Conservation (phyloP, 2,888 invertebrate genomes). For the Cantharis rustica region DNA sequence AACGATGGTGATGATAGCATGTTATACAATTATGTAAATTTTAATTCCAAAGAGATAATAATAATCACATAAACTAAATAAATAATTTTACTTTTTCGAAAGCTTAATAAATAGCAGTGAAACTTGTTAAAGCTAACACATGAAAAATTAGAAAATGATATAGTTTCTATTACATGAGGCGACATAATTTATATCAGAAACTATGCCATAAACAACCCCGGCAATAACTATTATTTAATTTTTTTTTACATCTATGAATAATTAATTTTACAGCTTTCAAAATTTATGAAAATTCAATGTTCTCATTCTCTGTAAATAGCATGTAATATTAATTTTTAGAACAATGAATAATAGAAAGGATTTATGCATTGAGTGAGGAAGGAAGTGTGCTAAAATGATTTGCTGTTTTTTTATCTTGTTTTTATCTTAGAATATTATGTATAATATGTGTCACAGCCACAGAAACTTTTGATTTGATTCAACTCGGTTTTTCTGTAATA, state of each 20-base stretch:
- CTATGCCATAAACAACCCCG: neutral
- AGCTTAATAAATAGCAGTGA: conserved; percentile 12
- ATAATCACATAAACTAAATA: neutral
- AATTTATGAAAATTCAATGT: neutral
- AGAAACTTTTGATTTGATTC: no score
- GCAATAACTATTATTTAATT: no score
- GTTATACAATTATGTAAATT: neutral
- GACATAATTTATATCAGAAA: neutral
- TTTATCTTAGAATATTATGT: no score
- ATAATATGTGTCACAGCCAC: no score
- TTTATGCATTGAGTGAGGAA: neutral
- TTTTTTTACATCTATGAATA: no score
- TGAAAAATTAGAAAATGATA: neutral
- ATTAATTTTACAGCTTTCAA: neutral
- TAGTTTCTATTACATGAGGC: neutral
- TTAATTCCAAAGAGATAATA: neutral
- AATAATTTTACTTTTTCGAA: conserved; percentile 10
- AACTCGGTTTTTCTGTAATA: no score
- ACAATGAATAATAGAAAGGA: neutral
- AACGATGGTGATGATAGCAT: neutral
- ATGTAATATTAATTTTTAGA: neutral
- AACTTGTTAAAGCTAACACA: conserved; percentile 14
- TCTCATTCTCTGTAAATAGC: neutral
- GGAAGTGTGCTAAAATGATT: neutral
- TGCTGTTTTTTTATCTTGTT: neutral